Evolutionary conservation across 2,113 vertebrate genomes (phyloP), one percentile per base, ranked within the genome.

Genomic region (Lophochroa leadbeateri): DNA sequence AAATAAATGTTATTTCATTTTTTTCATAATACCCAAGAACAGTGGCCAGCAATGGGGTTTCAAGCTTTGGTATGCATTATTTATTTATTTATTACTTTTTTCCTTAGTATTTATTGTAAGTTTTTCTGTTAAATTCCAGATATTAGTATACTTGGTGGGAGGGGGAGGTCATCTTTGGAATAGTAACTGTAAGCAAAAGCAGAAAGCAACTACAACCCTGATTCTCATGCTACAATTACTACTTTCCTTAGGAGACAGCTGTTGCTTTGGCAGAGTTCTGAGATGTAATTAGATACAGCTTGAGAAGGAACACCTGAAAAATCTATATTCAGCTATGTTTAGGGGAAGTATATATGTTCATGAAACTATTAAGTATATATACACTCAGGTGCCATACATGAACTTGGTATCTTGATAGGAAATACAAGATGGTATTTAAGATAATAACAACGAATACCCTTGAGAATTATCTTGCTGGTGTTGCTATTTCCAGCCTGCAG

Each of bases 281-380:
- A 79, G 33, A 49, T 68, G n/a, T 67, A 71, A 75, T 94, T 70
- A 88, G 52, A 39, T 74, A 17, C 11, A 63, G 33, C n/a, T 76
- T 80, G 65, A 83, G 53, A 82, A 76, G 41, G 23, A 94, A 69
- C 80, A 79, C 95, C 91, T 91, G 81, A 47, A 47, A 84, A 86
- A 47, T 71, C 77, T 49, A 5, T 67, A 43, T 60, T 63, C 78
- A 77, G 23, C 58, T 82, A 10, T 70, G 68, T 81, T 50, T 78
- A 78, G 83, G 60, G 87, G 55, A 74, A 49, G 33, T 1, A 1
- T 53, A 21, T 23, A 24, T 74, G 31, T 64, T 93, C 21, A 29
- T 69, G 44, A 39, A 60, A 57, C 35, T 64, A 19, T 87, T 65
- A 58, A 71, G 46, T 71, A 52, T 27, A 17, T 57, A 25, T 19